Evolutionary conservation across 2,888 invertebrate species (phyloP).

Genomic region (Tipula helvola): DNA sequence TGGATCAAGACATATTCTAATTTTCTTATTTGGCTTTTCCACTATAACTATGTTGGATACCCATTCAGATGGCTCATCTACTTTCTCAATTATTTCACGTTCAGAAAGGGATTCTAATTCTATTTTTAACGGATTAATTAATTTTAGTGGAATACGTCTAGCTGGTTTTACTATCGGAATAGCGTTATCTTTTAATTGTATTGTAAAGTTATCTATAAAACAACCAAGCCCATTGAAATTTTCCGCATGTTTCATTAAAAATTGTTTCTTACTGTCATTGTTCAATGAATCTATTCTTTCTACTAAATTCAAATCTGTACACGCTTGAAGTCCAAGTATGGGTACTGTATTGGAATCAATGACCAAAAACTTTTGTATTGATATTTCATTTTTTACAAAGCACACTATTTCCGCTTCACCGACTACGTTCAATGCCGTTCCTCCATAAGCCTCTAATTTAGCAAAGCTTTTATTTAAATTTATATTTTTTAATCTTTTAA

Average conservation of each 20-base stretch:
- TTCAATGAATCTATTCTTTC: not conserved
- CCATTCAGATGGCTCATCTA: slow-evolving; percentile 9
- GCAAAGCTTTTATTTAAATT: not conserved
- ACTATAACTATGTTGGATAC: too few relatives aligned
- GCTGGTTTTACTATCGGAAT: not conserved
- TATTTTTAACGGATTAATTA: not conserved
- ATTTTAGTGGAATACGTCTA: slow-evolving; percentile 6
- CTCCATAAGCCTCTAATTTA: not conserved
- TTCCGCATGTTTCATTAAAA: not conserved
- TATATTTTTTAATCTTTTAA: not conserved
- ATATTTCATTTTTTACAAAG: not conserved
- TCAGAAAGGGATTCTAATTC: not conserved
- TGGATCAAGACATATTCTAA: slow-evolving; percentile 12
- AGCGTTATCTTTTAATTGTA: slow-evolving; percentile 8
- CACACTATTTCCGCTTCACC: not conserved
- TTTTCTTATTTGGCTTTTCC: too few relatives aligned
- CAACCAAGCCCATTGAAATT: slow-evolving; percentile 10
- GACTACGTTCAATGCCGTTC: not conserved
- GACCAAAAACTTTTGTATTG: not conserved
- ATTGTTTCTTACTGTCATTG: not conserved
- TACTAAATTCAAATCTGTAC: not conserved
- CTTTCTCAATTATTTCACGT: not conserved
- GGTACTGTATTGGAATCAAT: not conserved
- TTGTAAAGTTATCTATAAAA: not conserved
- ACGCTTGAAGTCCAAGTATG: not conserved